Percentiles rank a stretch among this genome's conserved stretches.
phyloP scores from a whole-genome alignment of 1,140 invertebrate genomes.

The Macrobrachium nipponense region DNA sequence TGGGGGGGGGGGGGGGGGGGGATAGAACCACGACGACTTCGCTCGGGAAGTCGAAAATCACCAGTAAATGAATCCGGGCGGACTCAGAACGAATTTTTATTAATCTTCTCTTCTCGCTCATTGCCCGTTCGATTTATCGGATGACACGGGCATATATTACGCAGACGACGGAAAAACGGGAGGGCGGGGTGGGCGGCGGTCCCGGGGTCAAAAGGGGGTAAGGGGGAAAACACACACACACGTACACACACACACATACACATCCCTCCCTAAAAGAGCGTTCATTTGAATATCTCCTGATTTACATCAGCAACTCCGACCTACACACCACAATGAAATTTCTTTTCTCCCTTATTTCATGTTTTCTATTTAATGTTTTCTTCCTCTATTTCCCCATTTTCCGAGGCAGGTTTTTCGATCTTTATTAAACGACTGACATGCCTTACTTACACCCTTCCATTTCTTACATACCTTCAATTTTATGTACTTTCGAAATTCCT shows the following conservation, averaged over 20 bases:
- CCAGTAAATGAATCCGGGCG: slow-evolving; percentile 25
- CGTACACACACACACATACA: too few species aligned
- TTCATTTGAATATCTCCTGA: slow-evolving; percentile 41
- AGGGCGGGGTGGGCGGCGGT: too few species aligned
- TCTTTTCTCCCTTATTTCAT: too few species aligned
- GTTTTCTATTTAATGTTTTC: too few species aligned
- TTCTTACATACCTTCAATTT: too few species aligned
- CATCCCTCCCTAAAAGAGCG: background rate
- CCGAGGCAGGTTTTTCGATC: too few species aligned
- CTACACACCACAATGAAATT: background rate
- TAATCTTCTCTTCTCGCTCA: slow-evolving; percentile 49
- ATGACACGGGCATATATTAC: slow-evolving; percentile 40
- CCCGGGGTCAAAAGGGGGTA: too few species aligned
- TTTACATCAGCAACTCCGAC: slow-evolving; percentile 47
- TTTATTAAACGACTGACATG: too few species aligned
- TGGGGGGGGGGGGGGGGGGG: background rate
- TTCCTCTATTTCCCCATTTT: background rate
- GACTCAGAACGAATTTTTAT: slow-evolving; percentile 43
- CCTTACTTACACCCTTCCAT: too few species aligned
- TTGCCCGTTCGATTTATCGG: slow-evolving; percentile 53
- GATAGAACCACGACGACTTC: background rate
- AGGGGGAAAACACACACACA: too few species aligned
- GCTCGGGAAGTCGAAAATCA: slow-evolving; percentile 30
- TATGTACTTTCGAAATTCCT: too few species aligned
- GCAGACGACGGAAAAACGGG: slow-evolving; percentile 10